Evolutionary conservation across 2,888 invertebrate genomes (phyloP), one percentile per base, ranked within the genome.

Genomic region (Cephus spinipes): DNA sequence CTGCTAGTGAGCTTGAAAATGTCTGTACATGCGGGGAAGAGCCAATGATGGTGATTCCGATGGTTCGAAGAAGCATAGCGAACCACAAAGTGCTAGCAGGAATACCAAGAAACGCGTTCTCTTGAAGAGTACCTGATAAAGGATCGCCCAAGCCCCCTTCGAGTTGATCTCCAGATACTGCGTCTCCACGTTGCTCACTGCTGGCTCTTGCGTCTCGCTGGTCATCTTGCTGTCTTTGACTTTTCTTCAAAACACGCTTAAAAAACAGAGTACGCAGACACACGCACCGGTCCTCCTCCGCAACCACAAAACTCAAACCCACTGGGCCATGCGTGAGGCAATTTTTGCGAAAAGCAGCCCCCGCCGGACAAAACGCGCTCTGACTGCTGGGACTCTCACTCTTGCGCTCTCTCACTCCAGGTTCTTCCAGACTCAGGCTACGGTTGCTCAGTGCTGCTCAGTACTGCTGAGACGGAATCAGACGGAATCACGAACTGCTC

Each of bases 131-230:
- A 96, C 96, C 95, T 95, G 95, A 92, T 94, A 96, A 83, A 95
- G 92, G 83, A 93, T 91, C 81, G 94, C 92, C 97, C 96, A 97
- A 83, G 94, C 95, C 90, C 94, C 94, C 88, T 93, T 94, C 84
- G 93, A 93, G 87, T 94, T 94, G 86, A 96, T 94, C 89, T 95
- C 94, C 87, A 93, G 92, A 92, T 95, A 96, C 92, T 97, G 96
- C 76, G 94, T 93, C 92, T 96, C 96, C 83, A 97, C 92, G 89
- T 93, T 93, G 89, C 92, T 92, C 82, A 86, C 86, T 78, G 85
- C 83, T 75, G 85, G 82, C 74, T 88, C 85, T 76, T 80, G 83
- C 82, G 84, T 82, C 78, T 83, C 83, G 79, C 81, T 84, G 82
- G 83, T 88, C 89, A 89, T 90, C 81, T 83, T 87, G 86, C 79